A percentile compares a stretch with the other conserved stretches of the same genome.
phyloP scores from a whole-genome alignment of 2,888 invertebrate genomes.

The Eurois occulta region DNA sequence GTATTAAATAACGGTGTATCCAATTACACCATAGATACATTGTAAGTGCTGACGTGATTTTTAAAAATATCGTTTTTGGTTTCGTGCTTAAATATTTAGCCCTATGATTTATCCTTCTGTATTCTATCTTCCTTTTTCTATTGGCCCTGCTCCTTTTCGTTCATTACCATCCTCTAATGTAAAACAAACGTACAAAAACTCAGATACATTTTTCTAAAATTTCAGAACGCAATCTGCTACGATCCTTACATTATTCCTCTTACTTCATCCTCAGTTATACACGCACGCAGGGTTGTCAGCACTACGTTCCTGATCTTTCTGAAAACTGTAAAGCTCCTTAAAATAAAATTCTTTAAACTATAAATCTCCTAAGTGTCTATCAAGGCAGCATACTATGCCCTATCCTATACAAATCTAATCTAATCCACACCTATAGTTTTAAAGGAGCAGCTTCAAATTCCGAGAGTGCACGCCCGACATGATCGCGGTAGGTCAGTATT shows the following conservation, averaged over 20 bases:
- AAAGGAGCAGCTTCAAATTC: slow-evolving; percentile 32
- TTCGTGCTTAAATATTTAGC: not conserved
- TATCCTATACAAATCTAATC: slow-evolving; percentile 9
- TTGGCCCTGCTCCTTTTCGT: not conserved
- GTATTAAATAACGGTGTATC: slow-evolving; percentile 9
- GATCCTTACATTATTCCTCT: not conserved
- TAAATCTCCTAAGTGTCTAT: not conserved
- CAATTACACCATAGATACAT: not conserved
- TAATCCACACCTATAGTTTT: not conserved
- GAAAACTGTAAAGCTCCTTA: too few relatives aligned
- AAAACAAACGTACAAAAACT: not conserved
- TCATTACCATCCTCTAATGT: not conserved
- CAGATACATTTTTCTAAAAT: not conserved
- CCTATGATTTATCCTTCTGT: slow-evolving; percentile 2
- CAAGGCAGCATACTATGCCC: slow-evolving; percentile 9
- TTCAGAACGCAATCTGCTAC: not conserved
- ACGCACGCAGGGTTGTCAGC: not conserved
- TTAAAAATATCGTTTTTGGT: not conserved
- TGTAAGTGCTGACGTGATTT: not conserved
- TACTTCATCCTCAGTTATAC: not conserved
- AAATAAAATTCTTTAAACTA: not conserved
- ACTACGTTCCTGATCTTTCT: not conserved
- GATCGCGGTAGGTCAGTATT: slow-evolving; percentile 58
- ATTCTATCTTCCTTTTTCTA: not conserved
- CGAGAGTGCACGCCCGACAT: slow-evolving; percentile 23